Conservation (phyloP, 2,888 invertebrate species). For the Acrobasis consociella region DNA sequence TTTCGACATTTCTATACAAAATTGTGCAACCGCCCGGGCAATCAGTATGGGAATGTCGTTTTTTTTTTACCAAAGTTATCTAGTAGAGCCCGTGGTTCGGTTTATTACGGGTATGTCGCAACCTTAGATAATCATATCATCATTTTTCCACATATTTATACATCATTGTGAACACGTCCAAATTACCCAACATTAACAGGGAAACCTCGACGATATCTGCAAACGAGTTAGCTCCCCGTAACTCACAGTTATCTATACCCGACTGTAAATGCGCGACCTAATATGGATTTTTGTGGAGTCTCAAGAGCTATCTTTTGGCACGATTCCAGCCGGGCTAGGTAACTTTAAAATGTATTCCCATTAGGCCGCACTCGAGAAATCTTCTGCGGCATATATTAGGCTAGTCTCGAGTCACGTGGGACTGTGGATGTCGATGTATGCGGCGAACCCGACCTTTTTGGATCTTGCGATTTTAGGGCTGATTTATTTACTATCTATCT, state of each 20-base stretch:
- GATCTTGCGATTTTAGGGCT: background rate
- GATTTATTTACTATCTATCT: no score
- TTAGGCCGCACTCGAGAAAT: constrained; percentile 58
- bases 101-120: no score
- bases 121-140: no score
- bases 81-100: no score
- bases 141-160: no score
- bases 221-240: constrained; percentile 2
- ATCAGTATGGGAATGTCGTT: no score
- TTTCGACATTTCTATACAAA: no score
- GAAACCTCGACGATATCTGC: constrained; percentile 8
- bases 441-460: background rate
- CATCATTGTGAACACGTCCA: no score
- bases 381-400: constrained; percentile 25
- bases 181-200: background rate
- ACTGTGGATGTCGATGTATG: background rate
- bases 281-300: constrained; percentile 41
- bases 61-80: no score
- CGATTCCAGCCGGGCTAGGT: constrained; percentile 44
- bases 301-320: constrained; percentile 51
- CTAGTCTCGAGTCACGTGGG: background rate
- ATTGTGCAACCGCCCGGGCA: no score
- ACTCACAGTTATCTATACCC: constrained; percentile 8
- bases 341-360: constrained; percentile 61
- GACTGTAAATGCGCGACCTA: constrained; percentile 19